Conservation (phyloP, 1,140 invertebrate species). For the Dinothrombium tinctorium region DNA sequence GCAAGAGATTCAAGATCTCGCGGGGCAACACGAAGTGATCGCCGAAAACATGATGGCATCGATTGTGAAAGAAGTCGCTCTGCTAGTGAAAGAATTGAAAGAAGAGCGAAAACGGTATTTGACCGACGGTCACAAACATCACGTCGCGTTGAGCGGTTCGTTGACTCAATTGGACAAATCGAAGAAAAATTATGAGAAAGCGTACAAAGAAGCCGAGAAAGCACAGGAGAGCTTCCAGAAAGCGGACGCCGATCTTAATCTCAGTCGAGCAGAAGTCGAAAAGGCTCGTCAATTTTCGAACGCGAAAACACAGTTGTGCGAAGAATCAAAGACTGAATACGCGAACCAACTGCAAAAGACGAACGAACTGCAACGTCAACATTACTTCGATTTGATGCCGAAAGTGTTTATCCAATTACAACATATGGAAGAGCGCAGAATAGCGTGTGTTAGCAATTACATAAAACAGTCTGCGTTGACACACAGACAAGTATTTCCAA, state of each 20-base stretch:
- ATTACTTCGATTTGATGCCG: constrained; percentile 60
- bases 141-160: constrained; percentile 45
- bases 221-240: constrained; percentile 74
- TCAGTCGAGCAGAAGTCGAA: constrained; percentile 77
- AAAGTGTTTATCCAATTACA: constrained; percentile 57
- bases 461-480: constrained; percentile 67
- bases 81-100: constrained; percentile 68
- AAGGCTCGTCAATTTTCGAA: constrained; percentile 29
- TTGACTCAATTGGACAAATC: constrained; percentile 54
- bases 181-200: constrained; percentile 80
- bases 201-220: constrained; percentile 63
- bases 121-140: constrained; percentile 48
- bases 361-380: constrained; percentile 68
- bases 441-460: constrained; percentile 71
- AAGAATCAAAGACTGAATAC: constrained; percentile 89
- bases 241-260: constrained; percentile 79
- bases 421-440: constrained; percentile 80
- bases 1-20: constrained; percentile 82
- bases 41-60: constrained; percentile 70
- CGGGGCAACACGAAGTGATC: constrained; percentile 84
- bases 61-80: constrained; percentile 58
- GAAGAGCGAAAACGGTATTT: constrained; percentile 76
- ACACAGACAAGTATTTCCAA: constrained; percentile 76
- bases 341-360: constrained; percentile 83
- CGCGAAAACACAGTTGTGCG: constrained; percentile 60